Evolutionary conservation across 1,140 invertebrate species (phyloP), one percentile per base, ranked within the genome.

Genomic region (Drosophila parabipectinata): DNA sequence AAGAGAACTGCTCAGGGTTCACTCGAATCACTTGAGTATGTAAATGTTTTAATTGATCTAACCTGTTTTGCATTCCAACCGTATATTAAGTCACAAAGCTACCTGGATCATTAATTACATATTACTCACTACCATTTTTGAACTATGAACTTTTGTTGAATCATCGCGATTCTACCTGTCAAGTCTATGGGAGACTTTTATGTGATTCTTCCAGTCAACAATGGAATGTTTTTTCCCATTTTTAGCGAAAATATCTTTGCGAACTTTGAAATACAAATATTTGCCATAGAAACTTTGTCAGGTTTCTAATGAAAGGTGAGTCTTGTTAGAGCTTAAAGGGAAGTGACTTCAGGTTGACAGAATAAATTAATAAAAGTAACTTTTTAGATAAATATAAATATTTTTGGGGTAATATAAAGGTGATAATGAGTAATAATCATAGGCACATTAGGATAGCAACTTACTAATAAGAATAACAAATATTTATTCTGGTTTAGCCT

Each of bases 261-360:
- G 64, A 57, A 67, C 63, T 45, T 44, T 50, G 63, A 30, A 63
- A 63, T 21, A 18, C 41, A 52, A 67, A 69, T 57, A 69, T 68
- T 67, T 69, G 44, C 1, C 4, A 15, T 39, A 37, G 62, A 68
- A 37, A 48, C 63, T 24, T 15, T 56, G 41, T 30, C 24, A 15
- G n/a, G 24, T 50, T 69, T 57, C 32, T 68, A 39, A 56, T 69
- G 51, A 69, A 69, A 56, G 51, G 26, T 48, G 52, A 5, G 51
- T 12, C 18, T 67, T 67, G 51, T 56, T 18, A 21, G 3, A 18
- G 61, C 28, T 44, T 15, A 10, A 14, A 26, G 10, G 12, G 9
- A 39, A n/a, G 34, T 37, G 0, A 1, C 34, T 37, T 37, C 0
- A 12, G 10, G 0, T 18, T 15, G 15, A 44, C 14, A 44, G 41